Conservation (phyloP, 2,113 vertebrate genomes). For the Nibea albiflora region DNA sequence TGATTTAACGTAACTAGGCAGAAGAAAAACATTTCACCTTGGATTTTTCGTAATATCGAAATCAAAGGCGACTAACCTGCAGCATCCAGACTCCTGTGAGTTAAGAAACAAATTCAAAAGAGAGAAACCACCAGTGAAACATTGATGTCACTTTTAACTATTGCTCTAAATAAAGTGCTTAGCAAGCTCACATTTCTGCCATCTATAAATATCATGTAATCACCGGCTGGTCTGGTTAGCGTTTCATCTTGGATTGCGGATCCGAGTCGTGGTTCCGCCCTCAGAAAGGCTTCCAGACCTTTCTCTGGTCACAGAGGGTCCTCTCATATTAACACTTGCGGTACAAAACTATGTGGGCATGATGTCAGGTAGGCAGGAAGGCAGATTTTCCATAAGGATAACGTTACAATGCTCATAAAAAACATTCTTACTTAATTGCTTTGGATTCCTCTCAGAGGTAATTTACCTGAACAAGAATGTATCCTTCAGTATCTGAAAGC, state of each 20-base stretch:
- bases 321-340: slow-evolving; percentile 63
- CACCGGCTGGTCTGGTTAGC: slow-evolving; percentile 35
- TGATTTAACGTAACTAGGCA: too few species aligned
- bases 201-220: slow-evolving; percentile 66
- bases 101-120: slow-evolving; percentile 13
- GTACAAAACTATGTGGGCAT: slow-evolving; percentile 52
- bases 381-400: slow-evolving; percentile 38
- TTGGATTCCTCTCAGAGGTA: not conserved
- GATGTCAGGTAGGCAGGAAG: slow-evolving; percentile 29
- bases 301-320: slow-evolving; percentile 42
- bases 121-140: not conserved
- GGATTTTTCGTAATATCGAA: not conserved
- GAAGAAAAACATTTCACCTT: not conserved
- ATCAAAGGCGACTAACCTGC: not conserved
- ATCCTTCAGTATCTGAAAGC: not conserved
- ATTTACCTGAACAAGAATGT: not conserved
- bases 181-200: slow-evolving; percentile 34
- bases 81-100: not conserved
- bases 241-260: slow-evolving; percentile 63
- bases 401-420: slow-evolving; percentile 8
- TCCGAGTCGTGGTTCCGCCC: slow-evolving; percentile 6
- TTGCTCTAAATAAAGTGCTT: slow-evolving; percentile 52
- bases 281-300: slow-evolving; percentile 57
- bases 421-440: not conserved
- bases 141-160: slow-evolving; percentile 29